phyloP scores from a whole-genome alignment of 2,888 invertebrate genomes.

The Ditylenchus weischeri region DNA sequence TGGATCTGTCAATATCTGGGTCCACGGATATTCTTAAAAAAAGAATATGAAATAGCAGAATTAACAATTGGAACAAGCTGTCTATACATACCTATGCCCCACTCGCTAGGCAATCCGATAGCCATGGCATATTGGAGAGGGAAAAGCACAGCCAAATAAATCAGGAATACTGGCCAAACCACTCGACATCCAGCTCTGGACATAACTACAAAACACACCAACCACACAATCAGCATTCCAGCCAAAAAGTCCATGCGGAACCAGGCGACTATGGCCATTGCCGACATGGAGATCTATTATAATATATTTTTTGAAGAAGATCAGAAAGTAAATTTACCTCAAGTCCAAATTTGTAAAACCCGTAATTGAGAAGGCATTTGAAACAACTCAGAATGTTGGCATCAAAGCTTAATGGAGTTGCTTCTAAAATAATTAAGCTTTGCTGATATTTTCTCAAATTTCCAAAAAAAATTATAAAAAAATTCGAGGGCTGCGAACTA shows the following conservation, averaged over 20 bases:
- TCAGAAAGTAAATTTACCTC: conserved; percentile 66
- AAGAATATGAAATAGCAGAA: background rate
- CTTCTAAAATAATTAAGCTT: too few relatives aligned
- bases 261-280: conserved; percentile 80
- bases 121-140: conserved; percentile 82
- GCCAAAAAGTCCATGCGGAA: conserved; percentile 67
- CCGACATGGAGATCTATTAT: conserved; percentile 75
- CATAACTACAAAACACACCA: conserved; percentile 79
- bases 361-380: conserved; percentile 84
- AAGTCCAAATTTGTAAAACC: conserved; percentile 93
- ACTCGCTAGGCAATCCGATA: conserved; percentile 80
- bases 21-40: conserved; percentile 55
- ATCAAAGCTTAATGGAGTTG: too few relatives aligned
- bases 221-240: conserved; percentile 60
- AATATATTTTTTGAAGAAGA: background rate
- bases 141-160: conserved; percentile 75
- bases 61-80: background rate
- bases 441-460: conserved; percentile 70
- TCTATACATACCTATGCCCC: conserved; percentile 66
- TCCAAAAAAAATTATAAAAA: too few relatives aligned
- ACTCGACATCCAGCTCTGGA: conserved; percentile 61
- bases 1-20: conserved; percentile 13
- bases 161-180: conserved; percentile 80
- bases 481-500: too few relatives aligned
- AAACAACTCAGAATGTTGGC: too few relatives aligned